Conservation (phyloP, 1,140 invertebrate species). For the Coboldia fuscipes region DNA sequence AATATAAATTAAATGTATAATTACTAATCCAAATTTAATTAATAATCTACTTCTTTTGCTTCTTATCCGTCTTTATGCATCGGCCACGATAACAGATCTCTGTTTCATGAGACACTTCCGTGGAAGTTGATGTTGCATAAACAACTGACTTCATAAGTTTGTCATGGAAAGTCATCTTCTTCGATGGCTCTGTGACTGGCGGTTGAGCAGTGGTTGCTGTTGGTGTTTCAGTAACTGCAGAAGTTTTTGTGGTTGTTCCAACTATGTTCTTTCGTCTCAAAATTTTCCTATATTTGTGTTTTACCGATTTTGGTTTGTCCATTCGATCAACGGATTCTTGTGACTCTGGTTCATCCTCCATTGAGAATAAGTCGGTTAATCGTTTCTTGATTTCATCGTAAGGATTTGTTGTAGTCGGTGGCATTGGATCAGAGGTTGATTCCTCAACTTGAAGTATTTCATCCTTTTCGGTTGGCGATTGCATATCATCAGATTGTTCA, state of each 20-base stretch:
- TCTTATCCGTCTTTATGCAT: slow-evolving; percentile 47
- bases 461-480: neutral
- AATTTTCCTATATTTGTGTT: slow-evolving; percentile 21
- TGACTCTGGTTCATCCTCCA: slow-evolving; percentile 13
- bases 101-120: slow-evolving; percentile 61
- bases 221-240: slow-evolving; percentile 8
- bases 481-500: neutral
- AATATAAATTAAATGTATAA: too few relatives aligned
- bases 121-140: slow-evolving; percentile 46
- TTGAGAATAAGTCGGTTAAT: slow-evolving; percentile 16
- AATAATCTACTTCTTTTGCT: too few relatives aligned
- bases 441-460: neutral
- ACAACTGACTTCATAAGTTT: slow-evolving; percentile 24
- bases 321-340: slow-evolving; percentile 9
- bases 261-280: slow-evolving; percentile 8
- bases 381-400: slow-evolving; percentile 18
- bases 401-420: slow-evolving; percentile 9
- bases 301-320: slow-evolving; percentile 13
- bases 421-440: too few relatives aligned
- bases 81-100: slow-evolving; percentile 68
- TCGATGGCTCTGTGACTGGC: slow-evolving; percentile 7
- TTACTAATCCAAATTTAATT: too few relatives aligned
- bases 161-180: slow-evolving; percentile 17
- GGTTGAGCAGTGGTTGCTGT: slow-evolving; percentile 7
- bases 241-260: slow-evolving; percentile 8